phyloP scores from a whole-genome alignment of 2,113 vertebrate species.

The Albula glossodonta region DNA sequence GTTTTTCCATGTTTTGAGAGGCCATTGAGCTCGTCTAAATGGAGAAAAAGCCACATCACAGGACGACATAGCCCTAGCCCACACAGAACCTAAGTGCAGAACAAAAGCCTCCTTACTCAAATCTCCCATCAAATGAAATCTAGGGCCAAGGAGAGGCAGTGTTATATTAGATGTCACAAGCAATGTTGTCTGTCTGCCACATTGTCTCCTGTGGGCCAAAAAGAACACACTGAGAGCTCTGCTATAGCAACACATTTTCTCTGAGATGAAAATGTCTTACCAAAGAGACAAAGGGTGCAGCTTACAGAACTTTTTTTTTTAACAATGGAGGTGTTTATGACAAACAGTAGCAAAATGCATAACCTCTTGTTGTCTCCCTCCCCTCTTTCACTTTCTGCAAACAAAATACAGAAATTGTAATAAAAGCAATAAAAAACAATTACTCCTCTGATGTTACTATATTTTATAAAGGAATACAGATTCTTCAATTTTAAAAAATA shows the following conservation, averaged over 20 bases:
- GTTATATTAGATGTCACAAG: slow-evolving; percentile 41
- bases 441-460: not conserved
- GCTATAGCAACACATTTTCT: slow-evolving; percentile 7
- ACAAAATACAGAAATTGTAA: not conserved
- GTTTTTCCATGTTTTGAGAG: not conserved
- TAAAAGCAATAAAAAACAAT: not conserved
- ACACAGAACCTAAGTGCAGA: not conserved
- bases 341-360: not conserved
- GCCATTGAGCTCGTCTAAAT: not conserved
- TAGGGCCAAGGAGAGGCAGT: slow-evolving; percentile 17
- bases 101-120: not conserved
- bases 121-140: slow-evolving; percentile 23
- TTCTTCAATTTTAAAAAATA: not conserved
- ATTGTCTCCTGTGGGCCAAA: not conserved
- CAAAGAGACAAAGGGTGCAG: not conserved
- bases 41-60: not conserved
- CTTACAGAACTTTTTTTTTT: not conserved
- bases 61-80: not conserved
- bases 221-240: not conserved
- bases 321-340: not conserved
- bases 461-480: not conserved
- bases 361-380: not conserved
- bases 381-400: not conserved
- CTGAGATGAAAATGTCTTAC: not conserved
- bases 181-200: slow-evolving; percentile 23